Base-by-base conservation (phyloP, 2,797 vertebrate species). In the Masticophis lateralis region DNA sequence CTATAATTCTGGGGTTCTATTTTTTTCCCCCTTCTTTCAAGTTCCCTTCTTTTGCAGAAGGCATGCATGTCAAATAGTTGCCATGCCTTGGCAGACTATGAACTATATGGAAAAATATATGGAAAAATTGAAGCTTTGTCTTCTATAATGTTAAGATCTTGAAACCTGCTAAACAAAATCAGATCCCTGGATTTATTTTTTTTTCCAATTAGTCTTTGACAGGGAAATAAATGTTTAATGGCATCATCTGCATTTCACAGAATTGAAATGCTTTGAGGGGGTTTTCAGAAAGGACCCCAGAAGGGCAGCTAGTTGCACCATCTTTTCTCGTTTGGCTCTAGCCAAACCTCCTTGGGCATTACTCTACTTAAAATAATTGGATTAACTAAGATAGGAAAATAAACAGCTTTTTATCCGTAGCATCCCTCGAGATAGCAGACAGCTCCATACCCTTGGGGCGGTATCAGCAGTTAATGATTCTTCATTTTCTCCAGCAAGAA, bases 331-430 rank as follows among this genome's bases (percentile, higher is more conserved):
- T 92, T 91, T 91, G 94, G 86, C 94, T 96, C 94, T 93, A 94
- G 94, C 91, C 93, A 95, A 96, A 94, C 88, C 92, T 5, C 93
- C 91, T 3, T 0, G 1, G 92, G 74, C 74, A 90, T 93, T 93
- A 94, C 94, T 94, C 91, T 90, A 20, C 94, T 96, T 95, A 94
- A 95, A 97, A 95, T 93, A 74, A 96, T 93, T 63, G 9, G 95
- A 92, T 92, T 74, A 88, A 91, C 93, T 87, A 92, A 96, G 79
- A 90, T 83, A 66, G 95, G 93, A 90, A 96, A 95, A 96, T 20
- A 93, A 96, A 92, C 91, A 96, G 88, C 92, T 93, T 96, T 94
- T 90, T 93, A 91, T 96, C 92, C 91, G 60, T 91, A 86, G 74
- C 92, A 94, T 22, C 93, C 94, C 92, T 94, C 0, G 56, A 95